phyloP scores from a whole-genome alignment of 2,113 vertebrate genomes.

The Erythrocercus mccallii region DNA sequence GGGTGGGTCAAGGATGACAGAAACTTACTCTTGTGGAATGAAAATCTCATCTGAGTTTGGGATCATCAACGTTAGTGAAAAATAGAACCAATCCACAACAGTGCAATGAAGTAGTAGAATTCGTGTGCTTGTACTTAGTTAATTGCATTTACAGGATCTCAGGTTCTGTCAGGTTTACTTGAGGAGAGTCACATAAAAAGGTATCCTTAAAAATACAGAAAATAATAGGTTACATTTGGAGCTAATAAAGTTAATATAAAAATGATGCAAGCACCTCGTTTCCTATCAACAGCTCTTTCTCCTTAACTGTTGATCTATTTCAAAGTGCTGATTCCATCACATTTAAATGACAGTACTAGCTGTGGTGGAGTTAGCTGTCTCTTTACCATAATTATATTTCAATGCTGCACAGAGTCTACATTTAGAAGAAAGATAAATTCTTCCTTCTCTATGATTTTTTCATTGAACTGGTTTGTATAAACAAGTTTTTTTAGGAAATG shows the following conservation, averaged over 20 bases:
- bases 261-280: background rate
- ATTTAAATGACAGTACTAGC: background rate
- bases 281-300: background rate
- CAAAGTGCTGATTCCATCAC: background rate
- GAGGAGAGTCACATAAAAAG: background rate
- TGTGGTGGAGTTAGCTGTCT: background rate
- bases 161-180: background rate
- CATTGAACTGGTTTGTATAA: background rate
- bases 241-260: background rate
- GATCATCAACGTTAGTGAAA: background rate
- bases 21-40: background rate
- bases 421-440: background rate
- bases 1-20: background rate
- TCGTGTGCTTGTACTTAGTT: background rate
- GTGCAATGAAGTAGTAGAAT: background rate
- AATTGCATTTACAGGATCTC: background rate
- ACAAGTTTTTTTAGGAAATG: background rate
- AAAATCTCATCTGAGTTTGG: background rate
- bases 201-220: background rate
- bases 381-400: background rate
- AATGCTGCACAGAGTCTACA: background rate
- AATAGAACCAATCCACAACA: background rate
- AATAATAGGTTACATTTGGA: background rate
- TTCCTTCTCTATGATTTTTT: background rate
- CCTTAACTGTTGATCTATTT: background rate